Conservation (phyloP, 2,113 vertebrate genomes). For the Myotis davidii region DNA sequence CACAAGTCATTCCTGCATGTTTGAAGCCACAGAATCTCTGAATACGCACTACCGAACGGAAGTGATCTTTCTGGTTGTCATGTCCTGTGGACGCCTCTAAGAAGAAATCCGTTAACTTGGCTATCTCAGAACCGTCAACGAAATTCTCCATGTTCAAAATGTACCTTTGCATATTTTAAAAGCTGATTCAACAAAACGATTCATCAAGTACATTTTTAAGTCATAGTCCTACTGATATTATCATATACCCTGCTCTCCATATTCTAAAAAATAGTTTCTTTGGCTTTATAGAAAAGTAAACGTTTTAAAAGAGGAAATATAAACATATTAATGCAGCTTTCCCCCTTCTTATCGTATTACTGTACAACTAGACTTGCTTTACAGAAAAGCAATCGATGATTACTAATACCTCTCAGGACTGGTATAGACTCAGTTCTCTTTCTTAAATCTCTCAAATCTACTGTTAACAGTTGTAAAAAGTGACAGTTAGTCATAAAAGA, state of each 20-base stretch:
- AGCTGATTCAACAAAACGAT: conserved; percentile 7
- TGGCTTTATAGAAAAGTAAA: conserved; percentile 26
- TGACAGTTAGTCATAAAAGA: background rate
- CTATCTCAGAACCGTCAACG: background rate
- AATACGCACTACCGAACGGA: conserved; percentile 20
- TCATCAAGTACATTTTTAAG: background rate
- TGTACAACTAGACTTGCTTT: background rate
- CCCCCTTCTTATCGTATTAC: background rate
- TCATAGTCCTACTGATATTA: background rate
- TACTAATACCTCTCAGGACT: background rate
- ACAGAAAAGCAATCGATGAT: conserved; percentile 24
- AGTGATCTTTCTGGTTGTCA: background rate
- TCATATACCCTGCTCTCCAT: background rate
- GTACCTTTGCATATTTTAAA: conserved; percentile 22
- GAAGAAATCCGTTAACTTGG: background rate
- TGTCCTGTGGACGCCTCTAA: background rate
- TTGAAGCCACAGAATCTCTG: conserved; percentile 26
- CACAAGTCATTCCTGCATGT: background rate
- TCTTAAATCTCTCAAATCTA: conserved; percentile 12
- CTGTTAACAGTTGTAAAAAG: background rate
- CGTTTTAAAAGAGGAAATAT: background rate
- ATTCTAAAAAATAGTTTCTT: background rate
- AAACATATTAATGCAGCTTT: background rate
- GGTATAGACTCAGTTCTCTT: background rate
- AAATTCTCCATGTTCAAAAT: background rate